Base-by-base conservation (phyloP, 2,888 invertebrate species). In the Cheilosia vernalis region DNA sequence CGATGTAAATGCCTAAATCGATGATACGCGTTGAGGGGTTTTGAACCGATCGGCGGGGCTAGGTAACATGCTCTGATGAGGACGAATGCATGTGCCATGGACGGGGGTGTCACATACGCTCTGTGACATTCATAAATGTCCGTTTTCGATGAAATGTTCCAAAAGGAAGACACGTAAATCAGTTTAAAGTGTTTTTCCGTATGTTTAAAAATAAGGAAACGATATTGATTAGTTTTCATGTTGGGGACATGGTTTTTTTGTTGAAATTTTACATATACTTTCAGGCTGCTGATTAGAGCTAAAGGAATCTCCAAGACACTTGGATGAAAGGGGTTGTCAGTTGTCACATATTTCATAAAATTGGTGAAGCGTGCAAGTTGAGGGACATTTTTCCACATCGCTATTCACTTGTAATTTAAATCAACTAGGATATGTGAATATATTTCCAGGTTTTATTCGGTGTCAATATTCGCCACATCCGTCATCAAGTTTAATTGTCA, bases 111-210 rank as follows among this genome's bases (percentile, higher is more conserved):
- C 4, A 27, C 27, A 5, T 21, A 1, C n/a, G 37, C 53, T 67
- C 27, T 78, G 30, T 78, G 78, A 83, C 72, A 83, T 73, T 78
- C 67, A 78, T 64, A 69, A 63, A 78, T 73, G 72, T 69, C 73
- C 64, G 17, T 69, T 67, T 74, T 67, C 67, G 37, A 63, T 24
- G 33, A 37, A 40, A 74, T 73, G 72, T 53, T 72, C 77, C 17
- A 77, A 83, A 47, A 55, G 56, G 53, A 47, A 19, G 17, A 17
- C 30, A 53, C 51, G 33, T 55, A 47, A 67, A 77, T 67, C 67
- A 77, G 19, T 61, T 67, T 61, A 33, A 53, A 55, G 67, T 69
- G 58, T 64, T 30, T 61, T 67, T 40, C 27, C 63, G n/a, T 40
- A 15, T 21, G 51, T 67, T 61, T 67, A 77, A 53, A 69, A 77